Evolutionary conservation across 2,888 invertebrate species (phyloP), one percentile per base, ranked within the genome.

Genomic region (Punctoribates punctum): DNA sequence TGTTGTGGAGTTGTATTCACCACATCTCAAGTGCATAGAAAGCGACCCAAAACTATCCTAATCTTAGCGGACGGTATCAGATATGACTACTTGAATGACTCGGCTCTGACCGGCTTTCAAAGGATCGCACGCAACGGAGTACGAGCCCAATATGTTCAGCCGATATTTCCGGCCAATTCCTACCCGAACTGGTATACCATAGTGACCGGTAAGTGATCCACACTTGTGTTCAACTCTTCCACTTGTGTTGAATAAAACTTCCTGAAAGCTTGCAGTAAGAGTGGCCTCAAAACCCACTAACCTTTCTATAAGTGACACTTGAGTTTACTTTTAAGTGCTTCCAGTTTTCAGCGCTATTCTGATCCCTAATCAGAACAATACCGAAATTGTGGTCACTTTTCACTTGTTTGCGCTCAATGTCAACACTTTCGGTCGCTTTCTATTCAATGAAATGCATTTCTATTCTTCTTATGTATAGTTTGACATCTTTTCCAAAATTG

Each of bases 131-230:
- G 78, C 23, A 77, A 79, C 57, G 80, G 80, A 23, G 80, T 80
- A 17, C 74, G 54, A 70, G 79, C 79, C 23, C 77, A 78, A 60
- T 77, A 78, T 57, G 79, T 79, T 13, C 78, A 76, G 15, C 80
- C 80, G 0, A 77, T 79, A 20, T 79, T 78, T 29, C 80, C 79
- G 8, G 75, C 79, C 27, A 79, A 78, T 51, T 79, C 80, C 1
- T 80, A 79, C 67, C 79, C 80, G 3, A 80, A 80, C 48, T 80
- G 78, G 79, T 80, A 79, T 54, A 78, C 78, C 0, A 78, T 80
- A 23, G 78, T 75, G 15, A 77, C 77, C 76, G 80, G 70, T 70
- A 70, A 70, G 70, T 20, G 13, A 23, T 25, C 9, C 13, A 9
- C 11, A 57, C 11, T 25, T 1, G 34, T 34, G 34, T 34, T 34